Evolutionary conservation across 2,888 invertebrate genomes (phyloP), one percentile per base, ranked within the genome.

Genomic region (Plutella xylostella): DNA sequence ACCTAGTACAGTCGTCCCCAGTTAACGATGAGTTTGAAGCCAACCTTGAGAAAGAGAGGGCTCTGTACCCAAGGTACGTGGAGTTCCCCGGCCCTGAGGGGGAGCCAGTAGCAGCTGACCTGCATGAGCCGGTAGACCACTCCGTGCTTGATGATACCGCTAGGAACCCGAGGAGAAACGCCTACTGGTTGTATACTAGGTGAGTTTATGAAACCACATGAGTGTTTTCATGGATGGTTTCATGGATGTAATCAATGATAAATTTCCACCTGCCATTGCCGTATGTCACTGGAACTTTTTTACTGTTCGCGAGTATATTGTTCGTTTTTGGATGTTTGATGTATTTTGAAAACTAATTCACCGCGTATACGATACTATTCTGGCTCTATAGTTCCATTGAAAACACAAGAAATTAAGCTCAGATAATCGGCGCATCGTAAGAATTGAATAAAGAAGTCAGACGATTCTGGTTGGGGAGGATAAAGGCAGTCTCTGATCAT

Each of bases 131-230:
- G 42, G 63, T 63, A 1, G 60, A 72, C 34, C 40, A 43, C 34
- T 55, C 56, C 2, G 41, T 68, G 4, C 47, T 72, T 2, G 44
- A 53, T 2, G 65, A 66, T 31, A 45, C 70, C 1, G 35, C 47
- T 6, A 66, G 61, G 40, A 65, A 69, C 37, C 63, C 68, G 1
- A 60, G 56, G 0, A 65, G 66, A 47, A 69, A 67, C 48, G 21
- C 25, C 7, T 71, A 69, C 43, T 43, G 62, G 3, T 48, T 68
- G 1, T 66, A 9, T 47, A 58, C 63, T 0, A 58, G 58, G 64
- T 63, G 22, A 22, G 5, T 22, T 5, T 22, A 9, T 22, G 22
- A 22, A 22, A 22, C 22, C 22, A 9, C 22, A 5, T 22, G 6
- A 22, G 25, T 25, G 9, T 7, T 25, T 25, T 9, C 25, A 25